A percentile compares a stretch with the other conserved stretches of the same genome.
Conservation (phyloP, 2,113 vertebrate species). For the Ursus arctos region DNA sequence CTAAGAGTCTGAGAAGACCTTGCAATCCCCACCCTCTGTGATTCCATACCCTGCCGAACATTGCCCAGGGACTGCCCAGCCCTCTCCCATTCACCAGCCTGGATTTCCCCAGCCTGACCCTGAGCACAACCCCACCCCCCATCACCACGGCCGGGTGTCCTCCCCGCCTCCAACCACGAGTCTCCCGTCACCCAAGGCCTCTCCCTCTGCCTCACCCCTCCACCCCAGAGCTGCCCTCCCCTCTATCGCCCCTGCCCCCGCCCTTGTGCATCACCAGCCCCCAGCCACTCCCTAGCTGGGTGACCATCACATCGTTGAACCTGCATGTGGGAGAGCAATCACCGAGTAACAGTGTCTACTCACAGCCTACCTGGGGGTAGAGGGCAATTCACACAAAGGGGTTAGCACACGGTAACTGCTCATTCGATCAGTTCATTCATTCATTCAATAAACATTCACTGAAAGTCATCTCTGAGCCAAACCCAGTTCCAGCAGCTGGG, state of each 20-base stretch:
- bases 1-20: background rate
- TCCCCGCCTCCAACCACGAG: no score
- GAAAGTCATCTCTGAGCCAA: background rate
- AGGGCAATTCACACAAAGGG: background rate
- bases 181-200: background rate
- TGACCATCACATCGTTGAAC: background rate
- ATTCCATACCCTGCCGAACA: background rate
- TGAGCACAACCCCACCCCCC: no score
- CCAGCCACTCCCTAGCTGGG: background rate
- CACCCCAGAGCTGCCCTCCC: background rate
- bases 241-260: background rate
- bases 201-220: background rate
- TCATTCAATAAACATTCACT: background rate
- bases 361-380: background rate
- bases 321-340: background rate
- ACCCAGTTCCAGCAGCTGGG: background rate
- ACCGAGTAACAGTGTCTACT: background rate
- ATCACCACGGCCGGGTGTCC: background rate
- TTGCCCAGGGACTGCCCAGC: background rate
- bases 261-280: background rate
- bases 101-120: background rate
- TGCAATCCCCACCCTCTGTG: no score
- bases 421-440: background rate
- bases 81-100: background rate
- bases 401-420: no score